Evolutionary conservation across 1,140 invertebrate species (phyloP).

Genomic region (Drosophila baimaii): DNA sequence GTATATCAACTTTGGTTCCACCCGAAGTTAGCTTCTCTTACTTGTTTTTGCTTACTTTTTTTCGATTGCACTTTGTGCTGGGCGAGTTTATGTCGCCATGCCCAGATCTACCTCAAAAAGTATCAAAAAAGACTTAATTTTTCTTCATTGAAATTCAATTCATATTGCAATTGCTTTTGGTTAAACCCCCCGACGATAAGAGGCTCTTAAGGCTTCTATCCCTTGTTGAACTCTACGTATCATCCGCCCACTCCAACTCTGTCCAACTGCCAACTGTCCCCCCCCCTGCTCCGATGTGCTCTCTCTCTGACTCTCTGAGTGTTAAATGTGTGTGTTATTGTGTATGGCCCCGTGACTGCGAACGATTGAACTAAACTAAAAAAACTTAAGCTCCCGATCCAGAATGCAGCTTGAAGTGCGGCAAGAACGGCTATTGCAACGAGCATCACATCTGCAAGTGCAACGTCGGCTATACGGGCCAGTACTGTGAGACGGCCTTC

Average conservation of each 20-base stretch:
- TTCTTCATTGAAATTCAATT: background rate
- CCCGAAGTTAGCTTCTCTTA: too few species aligned
- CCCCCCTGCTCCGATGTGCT: slow-evolving; percentile 12
- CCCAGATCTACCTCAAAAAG: too few species aligned
- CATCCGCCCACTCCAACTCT: slow-evolving; percentile 5
- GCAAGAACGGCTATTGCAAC: slow-evolving; percentile 92
- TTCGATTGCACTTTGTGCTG: too few species aligned
- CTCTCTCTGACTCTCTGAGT: slow-evolving; percentile 22
- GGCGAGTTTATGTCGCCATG: too few species aligned
- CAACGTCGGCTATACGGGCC: slow-evolving; percentile 94
- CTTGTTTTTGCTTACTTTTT: too few species aligned
- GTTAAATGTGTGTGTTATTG: slow-evolving; percentile 29
- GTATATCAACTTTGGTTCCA: too few species aligned
- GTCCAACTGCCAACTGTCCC: background rate
- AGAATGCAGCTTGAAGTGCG: slow-evolving; percentile 94
- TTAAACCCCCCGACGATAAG: background rate
- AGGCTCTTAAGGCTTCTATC: background rate
- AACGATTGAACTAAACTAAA: slow-evolving; percentile 80
- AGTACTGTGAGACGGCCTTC: slow-evolving; percentile 93
- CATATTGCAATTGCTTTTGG: too few species aligned
- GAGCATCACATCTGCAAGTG: slow-evolving; percentile 93
- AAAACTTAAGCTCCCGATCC: slow-evolving; percentile 90
- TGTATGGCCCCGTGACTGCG: slow-evolving; percentile 15
- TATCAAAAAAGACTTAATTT: too few species aligned
- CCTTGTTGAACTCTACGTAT: slow-evolving; percentile 15